A percentile compares a stretch with the other conserved stretches of the same genome.
Conservation (phyloP, 2,113 vertebrate species). For the Melozone crissalis region DNA sequence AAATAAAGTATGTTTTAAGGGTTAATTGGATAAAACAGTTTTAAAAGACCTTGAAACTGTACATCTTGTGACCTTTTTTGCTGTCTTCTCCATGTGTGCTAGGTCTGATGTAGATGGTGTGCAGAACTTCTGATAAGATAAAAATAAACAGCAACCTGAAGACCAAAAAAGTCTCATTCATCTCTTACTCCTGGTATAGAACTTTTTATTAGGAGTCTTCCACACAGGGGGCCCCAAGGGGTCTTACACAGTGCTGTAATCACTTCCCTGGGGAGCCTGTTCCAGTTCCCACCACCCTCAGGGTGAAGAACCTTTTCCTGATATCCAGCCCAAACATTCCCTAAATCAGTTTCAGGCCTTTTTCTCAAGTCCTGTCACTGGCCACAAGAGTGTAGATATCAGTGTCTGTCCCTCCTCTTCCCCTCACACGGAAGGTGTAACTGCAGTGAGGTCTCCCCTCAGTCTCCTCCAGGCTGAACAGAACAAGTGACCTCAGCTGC, state of each 20-base stretch:
- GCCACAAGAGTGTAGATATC: neutral
- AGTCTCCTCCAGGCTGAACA: neutral
- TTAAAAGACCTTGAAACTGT: neutral
- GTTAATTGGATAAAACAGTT: neutral
- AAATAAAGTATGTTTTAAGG: neutral
- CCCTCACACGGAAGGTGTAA: neutral
- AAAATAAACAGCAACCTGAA: neutral
- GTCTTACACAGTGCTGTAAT: neutral
- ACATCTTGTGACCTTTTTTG: neutral
- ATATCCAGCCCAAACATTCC: neutral
- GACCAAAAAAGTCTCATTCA: fast-evolving
- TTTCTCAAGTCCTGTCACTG: neutral
- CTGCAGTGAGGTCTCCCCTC: neutral
- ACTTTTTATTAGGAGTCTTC: neutral
- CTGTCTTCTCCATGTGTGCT: neutral
- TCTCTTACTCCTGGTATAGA: neutral
- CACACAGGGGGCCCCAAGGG: neutral
- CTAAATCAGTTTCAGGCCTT: neutral
- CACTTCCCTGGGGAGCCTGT: neutral
- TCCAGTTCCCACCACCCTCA: neutral
- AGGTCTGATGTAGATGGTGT: fast-evolving
- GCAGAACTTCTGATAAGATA: neutral
- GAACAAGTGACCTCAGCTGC: neutral
- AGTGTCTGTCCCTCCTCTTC: neutral
- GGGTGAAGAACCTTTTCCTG: neutral